These are phyloP conservation scores for Notoglanidium macrostoma DNA, from an alignment of 2,797 vertebrate species.

Conservation along the genomic window DNA sequence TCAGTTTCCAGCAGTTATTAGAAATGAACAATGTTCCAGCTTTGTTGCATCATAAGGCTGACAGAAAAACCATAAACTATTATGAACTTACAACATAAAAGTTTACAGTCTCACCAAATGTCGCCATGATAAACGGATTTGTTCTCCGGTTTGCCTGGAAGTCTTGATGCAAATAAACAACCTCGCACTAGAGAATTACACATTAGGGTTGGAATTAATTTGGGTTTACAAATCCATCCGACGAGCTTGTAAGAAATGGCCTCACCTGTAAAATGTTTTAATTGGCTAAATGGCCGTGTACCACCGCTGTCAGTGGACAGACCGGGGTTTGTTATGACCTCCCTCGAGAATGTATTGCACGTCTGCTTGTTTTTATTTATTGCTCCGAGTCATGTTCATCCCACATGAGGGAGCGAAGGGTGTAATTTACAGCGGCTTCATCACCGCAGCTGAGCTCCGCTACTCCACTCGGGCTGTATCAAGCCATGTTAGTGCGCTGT, in stretches of 20 bases:
- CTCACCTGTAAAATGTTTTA: conserved; percentile 47
- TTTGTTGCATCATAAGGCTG: not conserved
- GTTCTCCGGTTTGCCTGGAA: conserved; percentile 62
- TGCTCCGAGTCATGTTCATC: conserved; percentile 16
- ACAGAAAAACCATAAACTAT: not conserved
- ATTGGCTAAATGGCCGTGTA: conserved; percentile 59
- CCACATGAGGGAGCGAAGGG: conserved; percentile 15
- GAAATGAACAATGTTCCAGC: not conserved
- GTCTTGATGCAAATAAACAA: conserved; percentile 70
- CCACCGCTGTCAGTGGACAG: conserved; percentile 5
- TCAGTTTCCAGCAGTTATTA: not conserved
- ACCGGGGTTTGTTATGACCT: conserved; percentile 53
- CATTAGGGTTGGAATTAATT: conserved; percentile 52
- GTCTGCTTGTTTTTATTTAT: conserved; percentile 45
- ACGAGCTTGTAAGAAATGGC: conserved; percentile 23
- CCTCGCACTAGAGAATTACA: conserved; percentile 62
- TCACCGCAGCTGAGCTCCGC: not conserved
- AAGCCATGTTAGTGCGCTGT: not conserved
- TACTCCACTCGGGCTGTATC: not conserved
- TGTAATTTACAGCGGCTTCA: conserved; percentile 18
- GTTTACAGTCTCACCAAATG: not conserved
- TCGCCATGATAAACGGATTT: conserved; percentile 69
- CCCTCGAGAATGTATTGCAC: conserved; percentile 53
- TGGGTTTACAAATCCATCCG: conserved; percentile 59
- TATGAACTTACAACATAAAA: not conserved